Evolutionary conservation across 2,888 invertebrate species (phyloP).

Genomic region (Cryptosula pallasiana): DNA sequence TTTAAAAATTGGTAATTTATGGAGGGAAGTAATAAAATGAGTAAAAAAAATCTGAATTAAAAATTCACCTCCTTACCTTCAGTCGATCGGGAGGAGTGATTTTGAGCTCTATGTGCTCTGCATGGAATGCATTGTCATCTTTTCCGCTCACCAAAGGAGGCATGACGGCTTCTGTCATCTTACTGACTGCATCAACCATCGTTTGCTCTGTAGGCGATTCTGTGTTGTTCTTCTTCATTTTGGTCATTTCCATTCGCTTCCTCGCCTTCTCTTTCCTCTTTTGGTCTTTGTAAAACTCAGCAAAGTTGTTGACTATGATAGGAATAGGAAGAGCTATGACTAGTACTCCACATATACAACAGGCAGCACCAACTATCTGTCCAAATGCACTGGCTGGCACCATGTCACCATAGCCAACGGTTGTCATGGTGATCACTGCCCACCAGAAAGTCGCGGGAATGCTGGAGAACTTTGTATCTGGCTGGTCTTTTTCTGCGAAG

Average conservation of each 20-base stretch:
- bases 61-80: too few species aligned
- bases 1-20: too few species aligned
- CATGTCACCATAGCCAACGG: constrained; percentile 50
- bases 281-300: constrained; percentile 40
- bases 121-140: not conserved
- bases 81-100: not conserved
- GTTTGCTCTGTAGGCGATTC: not conserved
- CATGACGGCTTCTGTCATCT: not conserved
- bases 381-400: constrained; percentile 43
- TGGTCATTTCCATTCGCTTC: not conserved
- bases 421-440: constrained; percentile 53
- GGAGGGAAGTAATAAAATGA: too few species aligned
- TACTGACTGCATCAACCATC: not conserved
- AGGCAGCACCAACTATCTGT: constrained; percentile 44
- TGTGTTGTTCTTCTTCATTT: not conserved
- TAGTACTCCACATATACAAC: constrained; percentile 47
- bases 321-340: constrained; percentile 49
- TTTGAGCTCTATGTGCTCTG: not conserved
- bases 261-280: constrained; percentile 18
- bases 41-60: too few species aligned
- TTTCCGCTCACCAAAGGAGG: not conserved
- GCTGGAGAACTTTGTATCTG: constrained; percentile 38
- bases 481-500: constrained; percentile 49
- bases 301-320: constrained; percentile 51
- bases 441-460: constrained; percentile 55